phyloP scores from a whole-genome alignment of 2,888 invertebrate species.

The Lapara coniferarum region DNA sequence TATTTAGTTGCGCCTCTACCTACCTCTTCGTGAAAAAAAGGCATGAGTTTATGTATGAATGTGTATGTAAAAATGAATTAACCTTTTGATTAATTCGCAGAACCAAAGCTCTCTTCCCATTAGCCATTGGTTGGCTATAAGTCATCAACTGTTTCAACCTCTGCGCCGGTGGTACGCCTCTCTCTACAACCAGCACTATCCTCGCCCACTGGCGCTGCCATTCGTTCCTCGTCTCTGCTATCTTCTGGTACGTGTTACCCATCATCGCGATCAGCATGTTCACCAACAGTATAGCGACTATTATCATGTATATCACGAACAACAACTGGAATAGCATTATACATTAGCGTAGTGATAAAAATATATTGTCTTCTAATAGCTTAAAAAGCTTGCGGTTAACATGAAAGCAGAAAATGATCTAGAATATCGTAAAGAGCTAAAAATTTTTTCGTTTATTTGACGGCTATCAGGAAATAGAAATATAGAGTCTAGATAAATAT shows the following conservation, averaged over 20 bases:
- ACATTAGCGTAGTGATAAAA: background rate
- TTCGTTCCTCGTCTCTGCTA: constrained; percentile 98
- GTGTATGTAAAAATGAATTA: too few relatives aligned
- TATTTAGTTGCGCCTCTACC: too few relatives aligned
- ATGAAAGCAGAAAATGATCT: too few relatives aligned
- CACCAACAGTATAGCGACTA: constrained; percentile 96
- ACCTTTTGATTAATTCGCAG: constrained; percentile 95
- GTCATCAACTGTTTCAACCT: constrained; percentile 92
- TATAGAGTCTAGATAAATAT: too few relatives aligned
- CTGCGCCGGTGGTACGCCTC: constrained; percentile 96
- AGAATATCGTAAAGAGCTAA: too few relatives aligned
- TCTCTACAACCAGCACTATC: constrained; percentile 97
- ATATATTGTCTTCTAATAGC: background rate
- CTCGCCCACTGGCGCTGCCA: constrained; percentile 99
- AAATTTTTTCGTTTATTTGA: too few relatives aligned
- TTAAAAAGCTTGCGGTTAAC: background rate
- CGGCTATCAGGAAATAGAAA: too few relatives aligned
- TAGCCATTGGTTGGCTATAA: constrained; percentile 98
- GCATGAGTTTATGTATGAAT: too few relatives aligned
- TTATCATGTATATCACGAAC: constrained; percentile 98
- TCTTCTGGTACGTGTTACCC: constrained; percentile 99
- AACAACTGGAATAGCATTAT: constrained; percentile 83
- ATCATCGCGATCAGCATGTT: constrained; percentile 99
- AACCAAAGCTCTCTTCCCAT: constrained; percentile 92
- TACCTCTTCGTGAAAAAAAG: too few relatives aligned